These are phyloP conservation scores for Trissolcus brochymenae DNA, from an alignment of 2,888 invertebrate genomes.

Conservation along the genomic window DNA sequence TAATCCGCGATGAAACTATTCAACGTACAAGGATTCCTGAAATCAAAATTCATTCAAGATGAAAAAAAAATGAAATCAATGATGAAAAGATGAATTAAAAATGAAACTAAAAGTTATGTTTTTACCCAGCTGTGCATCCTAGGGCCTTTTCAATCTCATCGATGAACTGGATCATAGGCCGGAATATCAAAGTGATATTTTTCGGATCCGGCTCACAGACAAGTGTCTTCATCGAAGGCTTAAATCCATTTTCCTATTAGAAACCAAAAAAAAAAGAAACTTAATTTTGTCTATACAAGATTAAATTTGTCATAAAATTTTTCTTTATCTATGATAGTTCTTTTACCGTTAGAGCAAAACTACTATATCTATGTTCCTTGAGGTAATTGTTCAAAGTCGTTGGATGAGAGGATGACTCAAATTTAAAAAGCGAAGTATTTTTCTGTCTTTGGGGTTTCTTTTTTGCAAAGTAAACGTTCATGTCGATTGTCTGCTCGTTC, in stretches of 20 bases:
- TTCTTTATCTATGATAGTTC: no score
- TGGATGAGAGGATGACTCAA: conserved; percentile 78
- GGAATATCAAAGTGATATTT: conserved; percentile 87
- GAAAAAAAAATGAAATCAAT: no score
- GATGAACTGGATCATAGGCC: conserved; percentile 88
- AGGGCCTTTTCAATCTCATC: conserved; percentile 87
- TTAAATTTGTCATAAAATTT: no score
- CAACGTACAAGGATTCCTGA: conserved; percentile 84
- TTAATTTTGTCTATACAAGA: no score
- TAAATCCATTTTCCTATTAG: conserved; percentile 63
- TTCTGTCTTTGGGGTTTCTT: conserved; percentile 76
- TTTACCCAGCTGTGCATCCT: conserved; percentile 79
- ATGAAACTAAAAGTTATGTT: neutral
- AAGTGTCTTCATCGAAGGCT: conserved; percentile 78
- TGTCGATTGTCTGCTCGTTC: conserved; percentile 77
- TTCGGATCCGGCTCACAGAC: conserved; percentile 87
- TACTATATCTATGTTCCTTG: conserved; percentile 77
- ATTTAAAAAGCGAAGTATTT: conserved; percentile 65
- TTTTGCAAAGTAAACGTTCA: conserved; percentile 78
- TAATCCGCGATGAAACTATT: conserved; percentile 91
- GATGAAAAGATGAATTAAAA: no score
- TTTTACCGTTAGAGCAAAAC: conserved; percentile 63
- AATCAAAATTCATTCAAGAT: no score
- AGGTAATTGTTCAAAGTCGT: conserved; percentile 72
- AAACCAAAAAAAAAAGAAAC: neutral